These are phyloP conservation scores for Chascanopsetta lugubris DNA, from an alignment of 2,113 vertebrate species.

Conservation along the genomic window DNA sequence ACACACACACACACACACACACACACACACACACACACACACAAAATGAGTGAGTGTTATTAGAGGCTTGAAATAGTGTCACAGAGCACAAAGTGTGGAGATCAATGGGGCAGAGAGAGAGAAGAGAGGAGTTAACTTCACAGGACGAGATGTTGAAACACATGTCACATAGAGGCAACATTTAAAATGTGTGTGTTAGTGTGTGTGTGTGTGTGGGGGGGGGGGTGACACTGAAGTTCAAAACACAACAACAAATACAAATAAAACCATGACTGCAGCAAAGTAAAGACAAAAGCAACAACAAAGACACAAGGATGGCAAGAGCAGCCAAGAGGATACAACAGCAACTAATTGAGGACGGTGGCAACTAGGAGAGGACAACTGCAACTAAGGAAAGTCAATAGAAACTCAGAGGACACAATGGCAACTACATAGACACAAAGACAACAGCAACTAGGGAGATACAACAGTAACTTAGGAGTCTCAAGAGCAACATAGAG, in stretches of 20 bases:
- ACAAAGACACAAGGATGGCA: too few relatives aligned
- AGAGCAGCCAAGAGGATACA: too few relatives aligned
- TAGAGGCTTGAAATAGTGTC: slow-evolving; percentile 19
- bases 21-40: background rate
- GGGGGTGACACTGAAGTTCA: background rate
- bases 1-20: background rate
- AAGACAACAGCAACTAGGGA: too few relatives aligned
- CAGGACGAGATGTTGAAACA: slow-evolving; percentile 8
- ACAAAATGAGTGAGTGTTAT: slow-evolving; percentile 30
- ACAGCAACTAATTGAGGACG: too few relatives aligned
- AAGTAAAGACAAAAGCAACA: too few relatives aligned
- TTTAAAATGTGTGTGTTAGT: background rate
- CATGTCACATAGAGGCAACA: slow-evolving; percentile 2
- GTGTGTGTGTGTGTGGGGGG: background rate
- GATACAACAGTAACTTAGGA: too few relatives aligned
- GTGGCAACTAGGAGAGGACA: too few relatives aligned
- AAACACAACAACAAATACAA: background rate
- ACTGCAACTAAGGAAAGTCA: too few relatives aligned
- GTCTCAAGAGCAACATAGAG: too few relatives aligned
- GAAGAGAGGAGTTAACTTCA: slow-evolving; percentile 16
- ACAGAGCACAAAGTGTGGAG: slow-evolving; percentile 9
- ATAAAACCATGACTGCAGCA: background rate
- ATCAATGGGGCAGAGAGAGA: slow-evolving; percentile 39
- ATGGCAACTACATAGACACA: too few relatives aligned
- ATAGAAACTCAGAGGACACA: too few relatives aligned